Percentiles rank a stretch among this genome's conserved stretches.
These are phyloP conservation scores for Clanis bilineata DNA, from an alignment of 2,888 invertebrate species.

Conservation along the genomic window DNA sequence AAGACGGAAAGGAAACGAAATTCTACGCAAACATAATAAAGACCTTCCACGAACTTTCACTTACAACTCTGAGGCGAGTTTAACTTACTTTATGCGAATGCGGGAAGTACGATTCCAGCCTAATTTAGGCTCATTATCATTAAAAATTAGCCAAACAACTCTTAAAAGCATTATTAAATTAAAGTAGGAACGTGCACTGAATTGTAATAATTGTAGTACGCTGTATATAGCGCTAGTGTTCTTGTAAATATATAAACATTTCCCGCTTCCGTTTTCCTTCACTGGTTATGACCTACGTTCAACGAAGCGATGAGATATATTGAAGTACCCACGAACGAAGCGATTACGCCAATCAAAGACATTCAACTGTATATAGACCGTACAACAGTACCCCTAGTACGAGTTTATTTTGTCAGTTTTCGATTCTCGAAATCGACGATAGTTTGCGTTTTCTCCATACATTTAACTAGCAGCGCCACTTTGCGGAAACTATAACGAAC, in stretches of 20 bases:
- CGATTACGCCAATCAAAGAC: too few relatives aligned
- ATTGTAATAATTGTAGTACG: neutral
- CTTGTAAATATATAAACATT: neutral
- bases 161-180: neutral
- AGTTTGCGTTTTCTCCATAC: too few relatives aligned
- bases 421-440: too few relatives aligned
- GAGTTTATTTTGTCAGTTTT: too few relatives aligned
- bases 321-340: neutral
- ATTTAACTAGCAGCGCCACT: too few relatives aligned
- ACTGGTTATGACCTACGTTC: neutral
- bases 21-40: constrained; percentile 57
- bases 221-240: neutral
- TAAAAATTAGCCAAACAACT: neutral
- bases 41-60: constrained; percentile 54
- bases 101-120: constrained; percentile 18
- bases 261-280: constrained; percentile 1
- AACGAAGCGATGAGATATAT: neutral
- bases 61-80: constrained; percentile 33
- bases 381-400: too few relatives aligned
- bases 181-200: neutral
- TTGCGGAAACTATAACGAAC: too few relatives aligned
- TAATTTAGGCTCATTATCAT: constrained; percentile 29
- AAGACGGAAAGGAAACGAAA: constrained; percentile 56
- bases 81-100: constrained; percentile 27
- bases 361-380: too few relatives aligned